These are phyloP conservation scores for Deladenus siricidicola DNA, from an alignment of 2,888 invertebrate genomes.

Conservation along the genomic window DNA sequence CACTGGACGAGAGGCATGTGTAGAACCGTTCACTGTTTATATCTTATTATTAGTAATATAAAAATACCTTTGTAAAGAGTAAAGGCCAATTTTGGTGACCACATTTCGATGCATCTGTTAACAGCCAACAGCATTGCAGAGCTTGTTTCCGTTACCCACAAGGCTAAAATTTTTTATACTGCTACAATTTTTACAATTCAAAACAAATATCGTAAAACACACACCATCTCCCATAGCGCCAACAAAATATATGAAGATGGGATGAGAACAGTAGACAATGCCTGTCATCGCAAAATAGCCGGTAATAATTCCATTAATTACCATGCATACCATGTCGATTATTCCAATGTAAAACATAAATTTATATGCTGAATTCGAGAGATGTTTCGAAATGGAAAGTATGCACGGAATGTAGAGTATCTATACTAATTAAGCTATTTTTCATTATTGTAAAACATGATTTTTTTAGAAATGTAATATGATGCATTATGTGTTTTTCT, in stretches of 20 bases:
- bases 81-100: not conserved
- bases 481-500: too few relatives aligned
- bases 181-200: too few relatives aligned
- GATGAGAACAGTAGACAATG: constrained; percentile 15
- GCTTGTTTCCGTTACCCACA: constrained; percentile 1
- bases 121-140: not conserved
- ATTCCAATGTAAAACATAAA: constrained; percentile 29
- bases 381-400: not conserved
- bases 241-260: constrained; percentile 19
- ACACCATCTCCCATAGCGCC: constrained; percentile 9
- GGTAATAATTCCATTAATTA: constrained; percentile 16
- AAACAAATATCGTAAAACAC: too few relatives aligned
- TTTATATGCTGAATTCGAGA: constrained; percentile 19
- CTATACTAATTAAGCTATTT: too few relatives aligned
- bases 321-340: constrained; percentile 19
- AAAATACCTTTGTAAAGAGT: not conserved
- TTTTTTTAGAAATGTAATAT: too few relatives aligned
- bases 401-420: constrained; percentile 16
- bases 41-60: too few relatives aligned
- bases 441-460: too few relatives aligned
- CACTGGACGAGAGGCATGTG: too few relatives aligned
- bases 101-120: not conserved
- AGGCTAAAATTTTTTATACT: not conserved
- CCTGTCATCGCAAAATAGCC: constrained; percentile 20
- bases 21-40: too few relatives aligned